Conservation (phyloP, 2,888 invertebrate genomes). For the Choristoneura rosaceana region DNA sequence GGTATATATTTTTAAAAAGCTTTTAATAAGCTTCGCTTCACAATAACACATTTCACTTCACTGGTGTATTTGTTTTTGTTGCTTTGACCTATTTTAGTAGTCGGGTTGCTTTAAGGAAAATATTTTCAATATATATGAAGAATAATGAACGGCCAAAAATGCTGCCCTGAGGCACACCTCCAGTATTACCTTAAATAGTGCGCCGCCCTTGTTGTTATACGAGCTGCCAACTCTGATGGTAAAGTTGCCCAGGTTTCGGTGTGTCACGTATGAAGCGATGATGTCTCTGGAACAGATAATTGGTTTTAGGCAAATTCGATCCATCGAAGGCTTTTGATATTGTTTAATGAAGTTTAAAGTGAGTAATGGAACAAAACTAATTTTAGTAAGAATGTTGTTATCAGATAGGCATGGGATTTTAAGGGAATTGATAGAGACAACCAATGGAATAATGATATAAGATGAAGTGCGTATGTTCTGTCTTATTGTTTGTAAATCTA, state of each 20-base stretch:
- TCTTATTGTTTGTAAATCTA: too few relatives aligned
- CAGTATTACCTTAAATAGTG: slow-evolving; percentile 61
- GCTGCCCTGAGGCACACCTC: neutral
- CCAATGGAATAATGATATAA: neutral
- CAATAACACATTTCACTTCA: too few relatives aligned
- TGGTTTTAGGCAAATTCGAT: slow-evolving; percentile 10
- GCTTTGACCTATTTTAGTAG: too few relatives aligned
- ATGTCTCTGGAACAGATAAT: slow-evolving; percentile 59
- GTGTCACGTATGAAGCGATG: slow-evolving; percentile 69
- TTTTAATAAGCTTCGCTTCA: too few relatives aligned
- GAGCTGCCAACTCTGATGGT: slow-evolving; percentile 71
- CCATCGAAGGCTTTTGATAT: slow-evolving; percentile 1
- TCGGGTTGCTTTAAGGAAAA: neutral
- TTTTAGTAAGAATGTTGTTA: neutral
- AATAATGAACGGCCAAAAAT: neutral
- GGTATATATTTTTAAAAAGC: too few relatives aligned
- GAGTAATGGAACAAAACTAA: neutral
- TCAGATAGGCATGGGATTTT: neutral
- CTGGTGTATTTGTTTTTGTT: too few relatives aligned
- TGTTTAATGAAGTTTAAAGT: slow-evolving; percentile 2
- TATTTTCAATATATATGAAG: neutral
- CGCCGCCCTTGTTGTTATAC: slow-evolving; percentile 74
- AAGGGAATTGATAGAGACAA: neutral
- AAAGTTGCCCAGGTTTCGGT: slow-evolving; percentile 66
- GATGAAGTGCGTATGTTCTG: neutral